Evolutionary conservation across 2,888 invertebrate species (phyloP).

Genomic region (Caenorhabditis afra): DNA sequence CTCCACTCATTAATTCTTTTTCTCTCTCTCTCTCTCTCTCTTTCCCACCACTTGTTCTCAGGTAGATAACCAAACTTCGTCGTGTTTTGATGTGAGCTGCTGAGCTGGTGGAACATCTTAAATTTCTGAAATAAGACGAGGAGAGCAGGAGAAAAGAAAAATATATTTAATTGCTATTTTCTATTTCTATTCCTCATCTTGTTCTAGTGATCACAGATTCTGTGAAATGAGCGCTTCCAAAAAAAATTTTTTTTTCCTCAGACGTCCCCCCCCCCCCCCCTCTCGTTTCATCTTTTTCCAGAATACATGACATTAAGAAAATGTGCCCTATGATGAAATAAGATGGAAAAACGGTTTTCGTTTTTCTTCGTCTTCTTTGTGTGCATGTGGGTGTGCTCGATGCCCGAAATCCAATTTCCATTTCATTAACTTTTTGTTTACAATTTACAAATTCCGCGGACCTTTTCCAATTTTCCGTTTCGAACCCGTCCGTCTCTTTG

Average conservation of each 20-base stretch:
- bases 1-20: constrained; percentile 7
- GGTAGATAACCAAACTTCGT: neutral
- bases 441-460: constrained; percentile 8
- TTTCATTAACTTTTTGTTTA: constrained; percentile 36
- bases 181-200: neutral
- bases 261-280: neutral
- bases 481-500: neutral
- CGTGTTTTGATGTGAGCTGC: neutral
- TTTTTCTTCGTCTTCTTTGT: neutral
- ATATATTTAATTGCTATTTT: constrained; percentile 1
- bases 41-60: too few species aligned
- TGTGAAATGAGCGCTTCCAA: too few species aligned
- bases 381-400: neutral
- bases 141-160: neutral
- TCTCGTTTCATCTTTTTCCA: too few species aligned
- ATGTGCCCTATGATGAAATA: too few species aligned
- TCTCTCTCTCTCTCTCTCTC: neutral
- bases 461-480: constrained; percentile 15
- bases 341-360: too few species aligned
- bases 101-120: too few species aligned
- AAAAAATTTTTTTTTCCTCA: too few species aligned
- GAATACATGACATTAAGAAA: too few species aligned
- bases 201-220: too few species aligned
- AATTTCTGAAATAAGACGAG: too few species aligned
- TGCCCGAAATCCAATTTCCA: constrained; percentile 41